Conservation (phyloP, 1,140 invertebrate genomes). For the Saccostrea glomerata region DNA sequence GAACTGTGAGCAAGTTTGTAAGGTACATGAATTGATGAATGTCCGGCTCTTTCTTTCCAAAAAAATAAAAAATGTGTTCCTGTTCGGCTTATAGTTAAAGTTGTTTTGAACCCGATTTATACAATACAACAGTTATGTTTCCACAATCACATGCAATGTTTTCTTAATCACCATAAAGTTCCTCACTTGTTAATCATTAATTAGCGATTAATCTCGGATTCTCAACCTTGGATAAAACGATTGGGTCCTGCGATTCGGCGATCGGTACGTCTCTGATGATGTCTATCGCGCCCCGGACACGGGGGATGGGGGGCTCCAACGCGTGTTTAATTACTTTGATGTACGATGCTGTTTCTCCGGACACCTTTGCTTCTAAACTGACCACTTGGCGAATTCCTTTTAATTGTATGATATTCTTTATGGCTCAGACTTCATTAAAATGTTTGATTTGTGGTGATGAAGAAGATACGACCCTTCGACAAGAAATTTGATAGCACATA, state of each 20-base stretch:
- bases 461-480: not conserved
- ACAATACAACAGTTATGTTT: not conserved
- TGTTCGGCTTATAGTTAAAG: too few relatives aligned
- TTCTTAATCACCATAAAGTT: conserved; percentile 19
- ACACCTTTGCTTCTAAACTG: not conserved
- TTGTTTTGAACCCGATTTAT: too few relatives aligned
- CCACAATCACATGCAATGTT: not conserved
- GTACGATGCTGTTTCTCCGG: conserved; percentile 3
- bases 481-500: conserved; percentile 30
- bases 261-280: not conserved
- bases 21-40: too few relatives aligned
- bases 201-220: conserved; percentile 7
- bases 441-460: conserved; percentile 26
- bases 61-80: too few relatives aligned
- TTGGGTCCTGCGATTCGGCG: not conserved
- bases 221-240: conserved; percentile 13
- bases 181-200: conserved; percentile 5
- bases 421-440: conserved; percentile 19
- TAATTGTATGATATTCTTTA: conserved; percentile 22
- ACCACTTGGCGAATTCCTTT: conserved; percentile 3
- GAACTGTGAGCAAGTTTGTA: too few relatives aligned
- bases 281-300: not conserved
- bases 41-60: too few relatives aligned
- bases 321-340: conserved; percentile 27
- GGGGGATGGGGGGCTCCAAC: not conserved